Evolutionary conservation across 2,113 vertebrate species (phyloP).

Genomic region (Ondatra zibethicus): DNA sequence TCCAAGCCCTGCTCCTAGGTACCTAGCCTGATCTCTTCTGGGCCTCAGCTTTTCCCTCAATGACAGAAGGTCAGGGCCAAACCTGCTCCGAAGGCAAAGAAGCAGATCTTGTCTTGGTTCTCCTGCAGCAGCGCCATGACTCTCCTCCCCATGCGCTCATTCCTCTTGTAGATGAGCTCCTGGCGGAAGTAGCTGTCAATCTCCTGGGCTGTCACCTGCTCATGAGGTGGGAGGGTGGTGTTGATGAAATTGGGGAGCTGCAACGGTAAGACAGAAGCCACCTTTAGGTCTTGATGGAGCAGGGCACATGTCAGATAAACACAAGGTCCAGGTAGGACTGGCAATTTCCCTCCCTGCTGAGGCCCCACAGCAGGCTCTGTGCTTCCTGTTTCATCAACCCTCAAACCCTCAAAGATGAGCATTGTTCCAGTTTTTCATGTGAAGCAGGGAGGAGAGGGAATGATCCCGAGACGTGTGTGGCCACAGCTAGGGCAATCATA

Average conservation of each 20-base stretch:
- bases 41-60: background rate
- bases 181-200: conserved; percentile 99
- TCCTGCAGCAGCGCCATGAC: conserved; percentile 93
- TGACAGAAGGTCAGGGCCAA: conserved; percentile 3
- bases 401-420: background rate
- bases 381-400: background rate
- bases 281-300: conserved; percentile 51
- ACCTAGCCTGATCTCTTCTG: background rate
- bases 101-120: conserved; percentile 94
- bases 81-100: conserved; percentile 99
- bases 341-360: background rate
- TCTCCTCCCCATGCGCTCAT: conserved; percentile 96
- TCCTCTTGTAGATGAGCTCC: conserved; percentile 99
- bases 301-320: background rate
- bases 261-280: conserved; percentile 69
- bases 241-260: conserved; percentile 99
- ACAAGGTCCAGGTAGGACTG: background rate
- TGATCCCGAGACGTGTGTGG: background rate
- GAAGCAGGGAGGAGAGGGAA: background rate
- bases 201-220: conserved; percentile 95
- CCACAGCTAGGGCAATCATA: background rate
- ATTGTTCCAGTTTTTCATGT: background rate
- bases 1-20: background rate
- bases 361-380: background rate
- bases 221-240: conserved; percentile 94